phyloP scores from a whole-genome alignment of 2,113 vertebrate species.

The Corythornis cristatus region DNA sequence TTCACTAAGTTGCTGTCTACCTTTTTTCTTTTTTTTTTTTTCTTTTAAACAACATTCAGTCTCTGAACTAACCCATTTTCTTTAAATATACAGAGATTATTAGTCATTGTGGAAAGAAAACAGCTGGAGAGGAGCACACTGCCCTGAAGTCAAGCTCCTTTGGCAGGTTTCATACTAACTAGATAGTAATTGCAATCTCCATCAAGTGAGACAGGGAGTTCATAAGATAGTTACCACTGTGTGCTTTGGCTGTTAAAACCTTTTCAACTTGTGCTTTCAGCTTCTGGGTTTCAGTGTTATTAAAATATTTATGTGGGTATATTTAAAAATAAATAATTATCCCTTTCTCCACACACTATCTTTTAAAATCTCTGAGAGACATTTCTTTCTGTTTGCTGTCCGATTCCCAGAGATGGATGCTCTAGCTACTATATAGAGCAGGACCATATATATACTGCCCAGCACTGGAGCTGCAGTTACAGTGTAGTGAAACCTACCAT shows the following conservation, averaged over 20 bases:
- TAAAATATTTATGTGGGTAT: conserved; percentile 37
- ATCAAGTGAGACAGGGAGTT: conserved; percentile 10
- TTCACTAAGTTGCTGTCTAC: not conserved
- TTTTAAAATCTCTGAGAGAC: conserved; percentile 66
- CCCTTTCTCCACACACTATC: not conserved
- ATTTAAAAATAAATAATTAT: conserved; percentile 33
- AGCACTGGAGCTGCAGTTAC: conserved; percentile 78
- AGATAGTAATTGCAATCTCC: conserved; percentile 55
- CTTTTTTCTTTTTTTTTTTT: not conserved
- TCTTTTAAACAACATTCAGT: not conserved
- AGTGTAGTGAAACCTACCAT: conserved; percentile 77
- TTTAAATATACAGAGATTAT: conserved; percentile 46
- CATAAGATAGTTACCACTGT: conserved; percentile 18
- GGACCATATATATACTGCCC: conserved; percentile 80
- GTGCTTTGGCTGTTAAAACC: conserved; percentile 14
- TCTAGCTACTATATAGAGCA: conserved; percentile 77
- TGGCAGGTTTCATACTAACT: conserved; percentile 46
- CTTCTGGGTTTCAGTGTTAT: conserved; percentile 20
- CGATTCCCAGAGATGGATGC: conserved; percentile 72
- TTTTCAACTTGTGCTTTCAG: conserved; percentile 37
- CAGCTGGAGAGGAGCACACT: conserved; percentile 27
- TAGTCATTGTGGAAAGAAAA: conserved; percentile 20
- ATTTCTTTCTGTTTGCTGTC: conserved; percentile 84
- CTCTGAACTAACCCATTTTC: not conserved
- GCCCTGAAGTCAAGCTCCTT: conserved; percentile 40